Evolutionary conservation across 2,113 vertebrate species (phyloP).

Genomic region (Indri indri): DNA sequence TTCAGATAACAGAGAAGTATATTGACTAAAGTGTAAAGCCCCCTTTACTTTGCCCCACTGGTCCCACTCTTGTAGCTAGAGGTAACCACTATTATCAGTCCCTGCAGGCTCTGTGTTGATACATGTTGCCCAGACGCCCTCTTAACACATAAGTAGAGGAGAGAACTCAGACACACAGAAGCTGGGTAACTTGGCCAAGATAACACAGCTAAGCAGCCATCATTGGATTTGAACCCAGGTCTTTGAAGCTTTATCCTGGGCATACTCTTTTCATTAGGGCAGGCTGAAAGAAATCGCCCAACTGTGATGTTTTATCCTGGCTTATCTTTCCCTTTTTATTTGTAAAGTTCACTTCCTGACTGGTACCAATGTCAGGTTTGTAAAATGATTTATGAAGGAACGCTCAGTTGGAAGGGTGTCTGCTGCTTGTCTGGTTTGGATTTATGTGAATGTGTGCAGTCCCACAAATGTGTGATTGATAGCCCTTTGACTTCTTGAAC

Average conservation of each 20-base stretch:
- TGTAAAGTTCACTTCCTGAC: not conserved
- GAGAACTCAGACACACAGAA: not conserved
- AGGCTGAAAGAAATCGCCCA: not conserved
- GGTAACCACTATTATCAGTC: not conserved
- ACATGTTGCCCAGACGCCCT: not conserved
- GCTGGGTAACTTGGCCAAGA: not conserved
- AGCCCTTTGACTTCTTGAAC: constrained; percentile 12
- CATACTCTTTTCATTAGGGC: not conserved
- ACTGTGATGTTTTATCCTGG: not conserved
- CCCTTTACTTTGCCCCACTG: not conserved
- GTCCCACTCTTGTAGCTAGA: not conserved
- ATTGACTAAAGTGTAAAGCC: not conserved
- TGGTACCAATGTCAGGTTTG: not conserved
- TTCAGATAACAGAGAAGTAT: not conserved
- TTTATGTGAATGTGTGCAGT: not conserved
- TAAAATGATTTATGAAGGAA: not conserved
- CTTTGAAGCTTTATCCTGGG: not conserved
- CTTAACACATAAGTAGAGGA: not conserved
- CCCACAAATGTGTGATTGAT: not conserved
- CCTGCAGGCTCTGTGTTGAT: not conserved
- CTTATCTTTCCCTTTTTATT: not conserved
- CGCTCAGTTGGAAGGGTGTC: not conserved
- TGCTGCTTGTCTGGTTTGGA: not conserved
- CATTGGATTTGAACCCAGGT: not conserved
- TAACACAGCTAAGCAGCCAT: not conserved